A percentile compares a stretch with the other conserved stretches of the same genome.
These are phyloP conservation scores for Epistrophe grossulariae DNA, from an alignment of 2,888 invertebrate species.

Conservation along the genomic window DNA sequence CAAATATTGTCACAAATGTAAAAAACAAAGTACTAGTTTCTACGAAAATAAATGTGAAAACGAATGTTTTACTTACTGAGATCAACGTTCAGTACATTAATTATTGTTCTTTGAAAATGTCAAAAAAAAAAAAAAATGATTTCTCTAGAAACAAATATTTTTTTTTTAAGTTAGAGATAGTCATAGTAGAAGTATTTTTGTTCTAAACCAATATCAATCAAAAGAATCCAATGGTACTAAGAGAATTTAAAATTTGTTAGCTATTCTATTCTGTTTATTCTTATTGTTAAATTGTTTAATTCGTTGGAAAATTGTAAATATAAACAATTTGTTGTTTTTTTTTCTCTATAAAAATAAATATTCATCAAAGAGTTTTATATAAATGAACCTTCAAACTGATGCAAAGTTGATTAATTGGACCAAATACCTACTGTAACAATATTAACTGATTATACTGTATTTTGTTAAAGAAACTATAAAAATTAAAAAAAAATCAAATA, in stretches of 20 bases:
- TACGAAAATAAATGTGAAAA: constrained; percentile 29
- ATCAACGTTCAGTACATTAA: constrained; percentile 46
- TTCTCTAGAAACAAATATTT: constrained; percentile 19
- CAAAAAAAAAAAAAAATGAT: constrained; percentile 17
- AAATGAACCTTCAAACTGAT: constrained; percentile 27
- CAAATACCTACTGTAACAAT: constrained; percentile 50
- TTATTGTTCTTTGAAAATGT: constrained; percentile 22
- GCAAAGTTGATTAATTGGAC: constrained; percentile 57
- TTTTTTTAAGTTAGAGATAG: constrained; percentile 22
- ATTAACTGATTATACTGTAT: constrained; percentile 48
- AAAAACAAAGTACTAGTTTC: constrained; percentile 4
- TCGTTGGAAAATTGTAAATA: constrained; percentile 57
- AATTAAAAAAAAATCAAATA: constrained; percentile 48
- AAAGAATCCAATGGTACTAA: constrained; percentile 67
- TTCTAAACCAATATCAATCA: constrained; percentile 51
- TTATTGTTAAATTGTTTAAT: constrained; percentile 45
- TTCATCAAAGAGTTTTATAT: constrained; percentile 25
- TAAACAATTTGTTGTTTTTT: constrained; percentile 37
- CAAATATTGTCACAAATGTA: constrained; percentile 62
- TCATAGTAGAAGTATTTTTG: constrained; percentile 27
- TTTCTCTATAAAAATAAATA: constrained; percentile 14
- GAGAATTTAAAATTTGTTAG: constrained; percentile 48
- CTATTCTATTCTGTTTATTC: constrained; percentile 45
- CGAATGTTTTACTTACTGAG: constrained; percentile 53
- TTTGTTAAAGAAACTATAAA: constrained; percentile 49